Percentiles rank a stretch among this genome's conserved stretches.
These are phyloP conservation scores for Antigone vipio DNA, from an alignment of 2,113 vertebrate genomes.

Conservation along the genomic window DNA sequence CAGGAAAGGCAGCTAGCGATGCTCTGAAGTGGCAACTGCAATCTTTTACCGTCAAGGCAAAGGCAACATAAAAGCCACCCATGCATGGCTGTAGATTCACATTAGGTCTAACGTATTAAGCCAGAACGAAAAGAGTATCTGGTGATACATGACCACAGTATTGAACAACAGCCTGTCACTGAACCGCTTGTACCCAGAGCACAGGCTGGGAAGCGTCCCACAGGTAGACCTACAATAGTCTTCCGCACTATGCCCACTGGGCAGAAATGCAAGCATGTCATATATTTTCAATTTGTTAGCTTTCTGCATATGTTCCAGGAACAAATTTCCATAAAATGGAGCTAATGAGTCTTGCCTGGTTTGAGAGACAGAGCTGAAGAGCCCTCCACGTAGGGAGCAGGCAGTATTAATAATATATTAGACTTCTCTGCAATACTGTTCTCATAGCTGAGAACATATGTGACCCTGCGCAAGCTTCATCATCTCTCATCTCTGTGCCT, in stretches of 20 bases:
- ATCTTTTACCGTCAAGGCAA: background rate
- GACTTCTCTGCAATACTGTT: background rate
- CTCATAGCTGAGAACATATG: background rate
- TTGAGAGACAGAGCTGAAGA: background rate
- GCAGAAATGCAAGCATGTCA: background rate
- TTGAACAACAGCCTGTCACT: rapidly evolving
- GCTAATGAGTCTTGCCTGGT: background rate
- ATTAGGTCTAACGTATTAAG: background rate
- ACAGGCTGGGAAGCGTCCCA: background rate
- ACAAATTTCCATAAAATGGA: background rate
- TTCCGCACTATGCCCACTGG: background rate
- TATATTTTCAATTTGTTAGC: background rate
- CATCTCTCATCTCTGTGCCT: background rate
- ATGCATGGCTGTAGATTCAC: background rate
- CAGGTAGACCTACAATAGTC: background rate
- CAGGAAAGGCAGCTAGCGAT: background rate
- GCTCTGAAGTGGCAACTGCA: background rate
- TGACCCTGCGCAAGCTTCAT: background rate
- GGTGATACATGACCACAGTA: background rate
- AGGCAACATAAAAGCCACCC: background rate
- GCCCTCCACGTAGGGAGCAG: background rate
- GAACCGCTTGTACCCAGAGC: background rate
- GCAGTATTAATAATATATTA: constrained; percentile 38
- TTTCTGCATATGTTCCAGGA: background rate
- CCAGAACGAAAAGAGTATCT: background rate